phyloP scores from a whole-genome alignment of 2,888 invertebrate species.

The Brachycybe producta region DNA sequence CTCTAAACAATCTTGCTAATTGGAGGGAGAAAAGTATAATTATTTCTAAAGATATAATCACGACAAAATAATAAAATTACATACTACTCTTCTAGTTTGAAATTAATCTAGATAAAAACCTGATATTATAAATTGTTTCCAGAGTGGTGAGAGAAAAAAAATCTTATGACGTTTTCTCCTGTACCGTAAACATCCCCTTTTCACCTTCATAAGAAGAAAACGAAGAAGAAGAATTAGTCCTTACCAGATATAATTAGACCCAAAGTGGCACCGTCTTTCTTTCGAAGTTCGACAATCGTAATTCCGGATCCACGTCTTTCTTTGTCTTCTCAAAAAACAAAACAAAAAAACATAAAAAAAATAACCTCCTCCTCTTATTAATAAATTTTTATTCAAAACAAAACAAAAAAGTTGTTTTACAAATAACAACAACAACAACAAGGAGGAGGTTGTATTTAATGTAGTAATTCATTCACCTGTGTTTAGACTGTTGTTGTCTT shows the following conservation, averaged over 20 bases:
- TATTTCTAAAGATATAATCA: no score
- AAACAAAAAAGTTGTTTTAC: background rate
- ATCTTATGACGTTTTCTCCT: no score
- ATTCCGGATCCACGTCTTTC: background rate
- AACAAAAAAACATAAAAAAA: background rate
- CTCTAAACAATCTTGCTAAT: no score
- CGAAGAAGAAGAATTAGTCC: background rate
- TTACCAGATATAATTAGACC: constrained; percentile 23
- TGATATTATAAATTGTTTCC: no score
- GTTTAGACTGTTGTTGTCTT: constrained; percentile 5
- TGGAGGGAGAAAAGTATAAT: no score
- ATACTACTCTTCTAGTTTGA: no score
- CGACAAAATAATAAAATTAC: no score
- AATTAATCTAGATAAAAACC: no score
- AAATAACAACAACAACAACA: background rate
- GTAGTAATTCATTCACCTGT: constrained; percentile 4
- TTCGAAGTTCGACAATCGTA: constrained; percentile 21
- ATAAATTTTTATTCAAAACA: no score
- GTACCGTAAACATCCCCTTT: no score
- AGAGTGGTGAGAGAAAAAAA: no score
- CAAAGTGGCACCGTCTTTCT: constrained; percentile 22
- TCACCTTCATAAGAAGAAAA: no score
- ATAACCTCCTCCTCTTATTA: background rate
- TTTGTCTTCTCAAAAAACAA: background rate
- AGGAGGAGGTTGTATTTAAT: background rate